Conservation (phyloP, 2,113 vertebrate genomes). For the Leucopsar rothschildi region DNA sequence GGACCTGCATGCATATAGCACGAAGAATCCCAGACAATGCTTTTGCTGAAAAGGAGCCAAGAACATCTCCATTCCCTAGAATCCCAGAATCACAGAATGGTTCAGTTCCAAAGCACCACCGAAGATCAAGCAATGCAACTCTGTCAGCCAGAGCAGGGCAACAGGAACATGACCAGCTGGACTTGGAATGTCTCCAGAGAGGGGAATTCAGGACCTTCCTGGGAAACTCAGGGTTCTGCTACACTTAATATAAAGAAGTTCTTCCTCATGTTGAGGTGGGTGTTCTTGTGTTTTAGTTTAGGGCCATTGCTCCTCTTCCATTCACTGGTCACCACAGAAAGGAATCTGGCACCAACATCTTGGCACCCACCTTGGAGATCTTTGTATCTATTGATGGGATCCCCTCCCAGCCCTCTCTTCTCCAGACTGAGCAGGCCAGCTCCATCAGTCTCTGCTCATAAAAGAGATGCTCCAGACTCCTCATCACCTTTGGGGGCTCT, state of each 20-base stretch:
- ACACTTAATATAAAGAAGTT: neutral
- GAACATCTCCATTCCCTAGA: neutral
- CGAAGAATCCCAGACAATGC: neutral
- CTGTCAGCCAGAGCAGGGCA: neutral
- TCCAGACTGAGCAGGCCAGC: neutral
- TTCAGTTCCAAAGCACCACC: neutral
- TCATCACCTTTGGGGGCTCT: neutral
- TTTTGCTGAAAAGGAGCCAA: neutral
- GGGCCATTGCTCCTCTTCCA: accelerated
- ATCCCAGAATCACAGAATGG: neutral
- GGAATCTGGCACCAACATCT: accelerated
- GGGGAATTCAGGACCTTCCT: neutral
- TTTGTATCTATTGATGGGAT: neutral
- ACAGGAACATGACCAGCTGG: accelerated
- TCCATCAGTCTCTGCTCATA: neutral
- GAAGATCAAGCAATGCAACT: too few relatives aligned
- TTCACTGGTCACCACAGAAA: accelerated
- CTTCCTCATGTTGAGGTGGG: neutral
- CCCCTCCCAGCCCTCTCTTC: neutral
- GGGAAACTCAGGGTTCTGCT: neutral
- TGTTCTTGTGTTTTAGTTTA: neutral
- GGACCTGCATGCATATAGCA: neutral
- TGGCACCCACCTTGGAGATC: accelerated
- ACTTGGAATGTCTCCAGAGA: neutral
- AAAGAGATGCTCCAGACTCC: neutral